phyloP scores from a whole-genome alignment of 2,888 invertebrate species.

The Parnassius glacialis region DNA sequence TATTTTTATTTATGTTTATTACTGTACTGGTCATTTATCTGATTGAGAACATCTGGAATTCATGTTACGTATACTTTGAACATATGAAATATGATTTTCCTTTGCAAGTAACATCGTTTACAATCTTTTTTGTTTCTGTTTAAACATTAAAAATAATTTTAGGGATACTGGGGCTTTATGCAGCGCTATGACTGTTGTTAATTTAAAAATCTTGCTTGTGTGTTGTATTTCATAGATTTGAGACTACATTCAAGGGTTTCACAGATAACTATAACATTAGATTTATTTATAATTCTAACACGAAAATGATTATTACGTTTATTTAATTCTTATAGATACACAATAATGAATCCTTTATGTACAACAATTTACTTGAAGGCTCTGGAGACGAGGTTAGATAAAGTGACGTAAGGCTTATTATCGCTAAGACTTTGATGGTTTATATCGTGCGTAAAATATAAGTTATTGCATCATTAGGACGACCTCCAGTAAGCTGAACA shows the following conservation, averaged over 20 bases:
- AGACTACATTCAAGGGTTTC: too few relatives aligned
- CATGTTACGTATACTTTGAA: conserved; percentile 7
- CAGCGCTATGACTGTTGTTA: too few relatives aligned
- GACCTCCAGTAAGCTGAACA: conserved; percentile 11
- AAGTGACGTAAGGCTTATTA: conserved; percentile 21
- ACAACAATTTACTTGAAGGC: conserved; percentile 16
- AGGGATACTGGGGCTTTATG: too few relatives aligned
- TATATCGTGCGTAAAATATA: conserved; percentile 19
- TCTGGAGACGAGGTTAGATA: conserved; percentile 18
- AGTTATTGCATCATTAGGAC: conserved; percentile 20
- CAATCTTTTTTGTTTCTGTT: not conserved
- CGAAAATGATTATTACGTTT: too few relatives aligned
- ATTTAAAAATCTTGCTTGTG: too few relatives aligned
- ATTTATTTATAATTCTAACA: too few relatives aligned
- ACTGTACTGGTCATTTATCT: conserved; percentile 11
- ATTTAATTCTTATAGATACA: not conserved
- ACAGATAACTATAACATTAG: too few relatives aligned
- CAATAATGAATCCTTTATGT: not conserved
- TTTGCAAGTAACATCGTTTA: conserved; percentile 1
- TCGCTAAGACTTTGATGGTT: conserved; percentile 21
- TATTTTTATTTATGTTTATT: conserved; percentile 15
- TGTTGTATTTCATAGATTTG: too few relatives aligned
- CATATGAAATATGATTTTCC: conserved; percentile 7
- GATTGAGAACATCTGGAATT: conserved; percentile 5
- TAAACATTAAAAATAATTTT: too few relatives aligned